These are phyloP conservation scores for Zenarchopterus dispar DNA, from an alignment of 2,797 vertebrate species.

Conservation along the genomic window DNA sequence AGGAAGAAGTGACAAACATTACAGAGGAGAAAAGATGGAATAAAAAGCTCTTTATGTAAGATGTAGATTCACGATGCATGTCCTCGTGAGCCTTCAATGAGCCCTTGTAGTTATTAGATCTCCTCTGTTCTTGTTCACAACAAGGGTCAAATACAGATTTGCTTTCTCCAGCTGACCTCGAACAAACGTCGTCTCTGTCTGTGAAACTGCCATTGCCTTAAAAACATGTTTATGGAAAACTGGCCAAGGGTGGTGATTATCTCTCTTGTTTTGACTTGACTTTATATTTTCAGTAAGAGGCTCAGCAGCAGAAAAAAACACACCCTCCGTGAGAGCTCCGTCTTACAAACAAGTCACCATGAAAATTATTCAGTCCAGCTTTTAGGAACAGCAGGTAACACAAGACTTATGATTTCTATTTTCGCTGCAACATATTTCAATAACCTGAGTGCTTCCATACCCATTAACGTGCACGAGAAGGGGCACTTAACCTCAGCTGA, in stretches of 20 bases:
- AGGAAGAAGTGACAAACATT: too few relatives aligned
- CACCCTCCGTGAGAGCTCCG: not conserved
- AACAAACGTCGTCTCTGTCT: not conserved
- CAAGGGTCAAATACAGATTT: constrained; percentile 15
- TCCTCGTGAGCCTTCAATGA: constrained; percentile 1
- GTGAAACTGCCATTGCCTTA: constrained; percentile 23
- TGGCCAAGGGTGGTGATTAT: not conserved
- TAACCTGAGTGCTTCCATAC: constrained; percentile 22
- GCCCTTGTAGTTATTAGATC: constrained; percentile 19
- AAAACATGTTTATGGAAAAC: not conserved
- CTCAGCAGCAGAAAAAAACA: not conserved
- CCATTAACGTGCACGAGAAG: constrained; percentile 19
- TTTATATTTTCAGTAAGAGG: not conserved
- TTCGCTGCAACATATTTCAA: constrained; percentile 24
- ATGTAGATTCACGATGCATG: constrained; percentile 14
- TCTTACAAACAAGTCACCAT: not conserved
- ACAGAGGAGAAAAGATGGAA: constrained; percentile 5
- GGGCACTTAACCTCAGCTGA: constrained; percentile 26
- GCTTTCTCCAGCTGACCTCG: constrained; percentile 3
- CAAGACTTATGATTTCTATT: constrained; percentile 26
- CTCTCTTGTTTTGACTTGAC: constrained; percentile 8
- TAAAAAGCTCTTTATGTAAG: constrained; percentile 8
- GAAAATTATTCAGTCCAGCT: not conserved
- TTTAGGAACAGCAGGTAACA: constrained; percentile 20
- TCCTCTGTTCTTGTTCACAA: constrained; percentile 3